phyloP scores from a whole-genome alignment of 2,797 vertebrate species.

The Oreonectes daqikongensis region DNA sequence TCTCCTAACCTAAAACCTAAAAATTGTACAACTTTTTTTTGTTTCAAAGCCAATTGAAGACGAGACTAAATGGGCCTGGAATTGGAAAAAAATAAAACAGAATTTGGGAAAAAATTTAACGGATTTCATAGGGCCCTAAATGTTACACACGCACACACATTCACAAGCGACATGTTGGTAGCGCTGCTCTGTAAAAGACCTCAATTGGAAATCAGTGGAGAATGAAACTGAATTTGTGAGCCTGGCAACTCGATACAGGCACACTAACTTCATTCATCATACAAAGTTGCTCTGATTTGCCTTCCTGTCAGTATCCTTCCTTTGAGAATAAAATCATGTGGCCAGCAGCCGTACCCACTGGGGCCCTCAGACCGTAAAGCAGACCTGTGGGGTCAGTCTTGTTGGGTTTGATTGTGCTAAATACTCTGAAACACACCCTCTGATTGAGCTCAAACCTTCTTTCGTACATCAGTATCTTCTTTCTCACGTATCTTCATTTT shows the following conservation, averaged over 20 bases:
- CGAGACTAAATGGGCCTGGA: not conserved
- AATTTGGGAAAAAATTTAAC: no score
- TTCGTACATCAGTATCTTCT: slow-evolving; percentile 1
- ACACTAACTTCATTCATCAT: slow-evolving; percentile 57
- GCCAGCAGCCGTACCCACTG: slow-evolving; percentile 50
- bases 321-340: slow-evolving; percentile 65
- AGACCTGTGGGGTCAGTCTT: slow-evolving; percentile 39
- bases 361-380: slow-evolving; percentile 28
- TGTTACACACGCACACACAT: slow-evolving; percentile 1
- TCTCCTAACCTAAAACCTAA: no score
- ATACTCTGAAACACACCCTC: slow-evolving; percentile 54
- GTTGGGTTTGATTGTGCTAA: slow-evolving; percentile 60
- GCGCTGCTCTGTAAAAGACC: slow-evolving; percentile 36
- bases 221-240: slow-evolving; percentile 49
- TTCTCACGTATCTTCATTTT: slow-evolving; percentile 2
- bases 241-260: slow-evolving; percentile 57
- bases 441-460: slow-evolving; percentile 58
- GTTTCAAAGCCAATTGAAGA: slow-evolving; percentile 4
- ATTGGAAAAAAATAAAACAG: no score
- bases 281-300: slow-evolving; percentile 61
- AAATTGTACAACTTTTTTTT: slow-evolving; percentile 24
- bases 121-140: no score
- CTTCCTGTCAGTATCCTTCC: slow-evolving; percentile 53
- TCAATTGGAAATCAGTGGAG: slow-evolving; percentile 50
- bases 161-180: slow-evolving; percentile 24